Evolutionary conservation across 2,888 invertebrate genomes (phyloP), one percentile per base, ranked within the genome.

Genomic region (Netelia virgata): DNA sequence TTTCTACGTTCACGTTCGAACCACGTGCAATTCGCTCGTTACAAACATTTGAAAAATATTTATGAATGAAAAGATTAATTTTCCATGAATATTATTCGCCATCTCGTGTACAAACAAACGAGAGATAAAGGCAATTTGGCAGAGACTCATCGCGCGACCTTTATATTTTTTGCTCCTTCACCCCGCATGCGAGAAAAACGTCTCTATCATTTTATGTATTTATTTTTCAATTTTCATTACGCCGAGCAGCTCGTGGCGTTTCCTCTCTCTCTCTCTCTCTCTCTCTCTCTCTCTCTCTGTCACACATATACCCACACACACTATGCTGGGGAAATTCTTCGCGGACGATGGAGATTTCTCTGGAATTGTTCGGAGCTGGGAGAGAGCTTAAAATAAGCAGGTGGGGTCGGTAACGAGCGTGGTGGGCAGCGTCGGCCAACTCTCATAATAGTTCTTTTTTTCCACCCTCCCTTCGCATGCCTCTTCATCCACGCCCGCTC

Each of bases 341-440:
- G 57, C 23, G 66, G 47, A 53, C 18, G 36, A 18, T 47, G 18
- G 43, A 57, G 57, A 76, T 43, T 66, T 55, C 16, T 14, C 66
- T 23, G 20, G 23, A 43, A 50, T 69, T 77, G 18, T 59, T 36
- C 20, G 53, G 43, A 41, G 55, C 69, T 8, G 3, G 11, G 74
- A 50, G 75, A 70, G 53, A 53, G 53, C 20, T 69, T 64, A 75
- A 81, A 81, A 81, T 81, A 81, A 81, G 81, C 69, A 75, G 75
- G 66, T 75, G 63, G 66, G 81, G 75, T 81, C 75, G 70, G 75
- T 81, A 81, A 81, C 81, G 81, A 75, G 80, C 59, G 28, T 9
- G 9, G 68, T 66, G 77, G 28, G 55, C 66, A 69, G n/a, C 80
- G 79, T 74, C 80, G 53, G 53, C 23, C 47, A 74, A 55, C 80